phyloP scores from a whole-genome alignment of 2,888 invertebrate genomes.

The Itoplectis maculator region DNA sequence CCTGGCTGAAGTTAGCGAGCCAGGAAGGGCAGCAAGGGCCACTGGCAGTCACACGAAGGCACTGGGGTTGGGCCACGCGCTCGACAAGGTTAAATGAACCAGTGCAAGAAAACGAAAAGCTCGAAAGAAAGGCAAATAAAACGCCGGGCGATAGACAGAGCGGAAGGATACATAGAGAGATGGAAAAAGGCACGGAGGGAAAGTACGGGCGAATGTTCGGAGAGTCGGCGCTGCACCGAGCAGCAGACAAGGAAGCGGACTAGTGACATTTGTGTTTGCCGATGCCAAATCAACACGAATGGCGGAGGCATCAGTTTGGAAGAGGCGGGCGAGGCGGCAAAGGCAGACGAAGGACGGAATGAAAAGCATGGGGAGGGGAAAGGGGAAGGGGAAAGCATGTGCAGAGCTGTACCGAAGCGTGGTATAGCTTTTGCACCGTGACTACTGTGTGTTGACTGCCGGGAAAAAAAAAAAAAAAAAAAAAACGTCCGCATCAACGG shows the following conservation, averaged over 20 bases:
- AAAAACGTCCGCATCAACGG: slow-evolving; percentile 18
- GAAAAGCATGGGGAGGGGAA: too few species aligned
- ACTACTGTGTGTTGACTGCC: slow-evolving; percentile 33
- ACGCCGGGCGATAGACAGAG: slow-evolving; percentile 64
- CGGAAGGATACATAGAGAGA: slow-evolving; percentile 39
- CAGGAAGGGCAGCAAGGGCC: slow-evolving; percentile 16
- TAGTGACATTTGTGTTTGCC: slow-evolving; percentile 78
- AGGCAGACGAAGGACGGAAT: slow-evolving; percentile 19
- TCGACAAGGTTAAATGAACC: slow-evolving; percentile 81
- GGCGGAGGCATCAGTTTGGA: slow-evolving; percentile 43
- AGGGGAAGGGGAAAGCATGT: slow-evolving; percentile 3
- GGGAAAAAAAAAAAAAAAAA: too few species aligned
- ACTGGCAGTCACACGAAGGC: slow-evolving; percentile 21
- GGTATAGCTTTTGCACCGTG: slow-evolving; percentile 32
- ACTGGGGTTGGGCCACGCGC: slow-evolving; percentile 2
- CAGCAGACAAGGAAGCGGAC: slow-evolving; percentile 31
- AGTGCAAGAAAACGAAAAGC: slow-evolving; percentile 71
- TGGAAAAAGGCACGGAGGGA: slow-evolving; percentile 43
- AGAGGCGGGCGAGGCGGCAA: slow-evolving; percentile 8
- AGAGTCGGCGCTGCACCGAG: slow-evolving; percentile 29
- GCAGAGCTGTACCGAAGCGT: slow-evolving; percentile 26
- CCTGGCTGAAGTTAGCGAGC: slow-evolving; percentile 58
- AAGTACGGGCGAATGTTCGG: slow-evolving; percentile 8
- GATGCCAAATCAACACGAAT: slow-evolving; percentile 82
- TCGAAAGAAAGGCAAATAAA: slow-evolving; percentile 80